These are phyloP conservation scores for Sphaeridia pumilis DNA, from an alignment of 2,888 invertebrate species.

Conservation along the genomic window DNA sequence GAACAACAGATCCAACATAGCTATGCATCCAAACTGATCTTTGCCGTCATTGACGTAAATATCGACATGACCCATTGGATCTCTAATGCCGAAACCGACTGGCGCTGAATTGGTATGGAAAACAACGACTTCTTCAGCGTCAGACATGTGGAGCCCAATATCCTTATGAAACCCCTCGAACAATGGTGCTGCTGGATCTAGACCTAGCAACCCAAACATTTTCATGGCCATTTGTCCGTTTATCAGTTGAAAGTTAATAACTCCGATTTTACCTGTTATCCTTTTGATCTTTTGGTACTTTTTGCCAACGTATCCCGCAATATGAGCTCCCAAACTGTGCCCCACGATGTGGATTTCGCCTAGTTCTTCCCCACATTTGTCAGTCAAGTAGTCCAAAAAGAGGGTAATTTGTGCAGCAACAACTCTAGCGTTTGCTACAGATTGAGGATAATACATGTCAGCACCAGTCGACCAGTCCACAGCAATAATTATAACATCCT, in stretches of 20 bases:
- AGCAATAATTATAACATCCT: slow-evolving; percentile 16
- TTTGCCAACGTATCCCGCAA: slow-evolving; percentile 24
- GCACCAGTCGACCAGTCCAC: slow-evolving; percentile 23
- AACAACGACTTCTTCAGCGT: slow-evolving; percentile 19
- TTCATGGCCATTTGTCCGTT: not conserved
- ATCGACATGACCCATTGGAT: slow-evolving; percentile 20
- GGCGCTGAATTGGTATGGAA: slow-evolving; percentile 21
- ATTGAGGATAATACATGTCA: slow-evolving; percentile 20
- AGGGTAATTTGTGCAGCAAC: slow-evolving; percentile 20
- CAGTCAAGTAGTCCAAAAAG: slow-evolving; percentile 14
- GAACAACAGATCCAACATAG: slow-evolving; percentile 9
- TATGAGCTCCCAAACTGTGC: slow-evolving; percentile 23
- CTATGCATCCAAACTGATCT: slow-evolving; percentile 21
- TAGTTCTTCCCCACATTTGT: slow-evolving; percentile 9
- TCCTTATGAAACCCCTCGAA: slow-evolving; percentile 18
- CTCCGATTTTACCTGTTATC: slow-evolving; percentile 18
- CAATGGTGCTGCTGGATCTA: slow-evolving; percentile 22
- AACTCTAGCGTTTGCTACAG: slow-evolving; percentile 21
- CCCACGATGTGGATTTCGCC: slow-evolving; percentile 21
- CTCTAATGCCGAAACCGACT: slow-evolving; percentile 18
- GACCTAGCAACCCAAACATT: not conserved
- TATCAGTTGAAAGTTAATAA: not conserved
- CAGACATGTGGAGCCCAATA: slow-evolving; percentile 15
- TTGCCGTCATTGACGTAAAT: slow-evolving; percentile 23
- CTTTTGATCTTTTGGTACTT: slow-evolving; percentile 1